Base-by-base conservation (phyloP, 2,888 invertebrate species). In the Dichetophora obliterata region DNA sequence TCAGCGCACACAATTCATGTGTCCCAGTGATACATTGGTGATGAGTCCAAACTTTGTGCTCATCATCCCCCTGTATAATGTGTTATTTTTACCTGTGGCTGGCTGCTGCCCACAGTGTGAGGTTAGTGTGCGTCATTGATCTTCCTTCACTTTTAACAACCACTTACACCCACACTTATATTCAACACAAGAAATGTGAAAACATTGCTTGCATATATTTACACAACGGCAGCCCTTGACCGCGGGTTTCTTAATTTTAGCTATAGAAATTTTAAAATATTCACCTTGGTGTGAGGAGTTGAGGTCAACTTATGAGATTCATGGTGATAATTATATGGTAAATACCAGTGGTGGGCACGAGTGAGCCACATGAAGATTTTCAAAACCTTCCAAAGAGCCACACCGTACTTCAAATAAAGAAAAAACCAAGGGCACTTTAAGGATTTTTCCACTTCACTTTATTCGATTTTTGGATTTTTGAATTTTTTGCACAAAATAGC, bases 91-190 rank as follows among this genome's bases (percentile, higher is more conserved):
- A 54, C 19, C 54, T 63, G 34, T 5, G 31, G 19, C 9, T n/a
- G 34, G 34, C 1, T 16, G 19, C 9, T n/a, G 34, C 52, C 22
- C 34, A 37, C 43, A 27, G 73, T 27, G 19, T 65, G 65, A 65
- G 24, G 74, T 24, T 52, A 27, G 27, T 63, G 66, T 66, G 74
- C 74, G 74, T 74, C 74, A 74, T 74, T 74, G 74, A 74, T 74
- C 37, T 66, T 24, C 66, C 66, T 74, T 65, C 24, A 24, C 22
- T 9, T 31, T 16, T 27, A 50, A 50, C 6, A 9, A 14, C 9
- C 22, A 11, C 22, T 2, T 1, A 43, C 11, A 43, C 43, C 11
- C 43, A 11, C 43, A 43, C 43, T 9, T 37, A 34, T 65, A 5
- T 34, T 16, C 37, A n/a, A 9, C 43, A 50, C 31, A 24, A 57